Evolutionary conservation across 2,888 invertebrate species (phyloP), one percentile per base, ranked within the genome.

Genomic region (Eilema sororculum): DNA sequence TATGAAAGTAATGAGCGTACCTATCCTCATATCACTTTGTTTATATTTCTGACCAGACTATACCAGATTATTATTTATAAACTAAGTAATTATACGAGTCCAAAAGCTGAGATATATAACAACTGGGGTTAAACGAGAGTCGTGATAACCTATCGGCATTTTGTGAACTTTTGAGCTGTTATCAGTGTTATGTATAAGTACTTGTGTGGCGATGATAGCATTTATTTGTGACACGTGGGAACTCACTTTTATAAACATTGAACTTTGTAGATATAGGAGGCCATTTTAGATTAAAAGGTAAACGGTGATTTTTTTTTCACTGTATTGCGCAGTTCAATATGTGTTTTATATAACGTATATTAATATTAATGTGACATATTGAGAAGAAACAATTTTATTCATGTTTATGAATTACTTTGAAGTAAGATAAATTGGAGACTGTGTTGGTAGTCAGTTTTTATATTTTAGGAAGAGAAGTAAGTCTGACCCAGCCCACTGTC

Each of bases 141-240:
- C n/a, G 25, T 25, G 67, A 67, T 67, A 71, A 71, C 67, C 62
- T 65, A 28, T 58, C n/a, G 22, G 9, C 60, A 46, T 60, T 71
- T 60, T 16, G 52, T 64, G 59, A 41, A 60, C 60, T 67, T 46
- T 37, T 57, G 12, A 20, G 16, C 57, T 28, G 57, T 37, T 64
- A 64, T 59, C 67, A 59, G 33, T 24, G 37, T 56, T 61, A 56
- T 70, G 56, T 67, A 63, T 41, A 33, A 16, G 22, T 58, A 52
- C 41, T 52, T 52, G 41, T 41, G 24, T 25, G 16, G 20, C 9
- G 9, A 37, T 64, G 64, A 56, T 71, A 71, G 24, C 60, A 22
- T 56, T 20, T 61, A 71, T 65, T 30, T 57, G 57, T 58, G 52
- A 22, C 62, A 70, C 69, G 66, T 70, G 66, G 20, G 41, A n/a